Percentiles rank a stretch among this genome's conserved stretches.
phyloP scores from a whole-genome alignment of 2,113 vertebrate genomes.

The Sturnus vulgaris region DNA sequence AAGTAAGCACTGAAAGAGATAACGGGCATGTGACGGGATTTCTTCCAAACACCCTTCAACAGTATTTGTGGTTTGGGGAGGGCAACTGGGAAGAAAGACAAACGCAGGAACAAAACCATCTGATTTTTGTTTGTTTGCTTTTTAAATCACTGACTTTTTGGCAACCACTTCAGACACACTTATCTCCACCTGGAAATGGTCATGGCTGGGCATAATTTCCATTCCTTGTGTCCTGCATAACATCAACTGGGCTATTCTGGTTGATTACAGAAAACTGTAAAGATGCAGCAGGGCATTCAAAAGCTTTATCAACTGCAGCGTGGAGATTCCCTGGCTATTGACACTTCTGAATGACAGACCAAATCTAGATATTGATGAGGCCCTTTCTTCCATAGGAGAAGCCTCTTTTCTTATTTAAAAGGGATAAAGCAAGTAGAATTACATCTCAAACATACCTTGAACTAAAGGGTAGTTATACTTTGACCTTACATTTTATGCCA shows the following conservation, averaged over 20 bases:
- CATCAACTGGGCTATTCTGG: neutral
- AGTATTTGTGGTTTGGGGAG: neutral
- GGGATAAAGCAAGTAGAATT: neutral
- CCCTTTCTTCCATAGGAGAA: accelerated
- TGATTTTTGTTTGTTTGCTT: neutral
- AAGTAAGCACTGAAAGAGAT: neutral
- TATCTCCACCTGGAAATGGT: neutral
- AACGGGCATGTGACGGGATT: neutral
- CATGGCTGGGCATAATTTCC: neutral
- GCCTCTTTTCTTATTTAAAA: neutral
- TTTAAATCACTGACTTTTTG: neutral
- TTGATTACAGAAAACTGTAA: neutral
- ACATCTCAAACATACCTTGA: neutral
- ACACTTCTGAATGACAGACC: neutral
- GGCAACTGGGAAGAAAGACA: neutral
- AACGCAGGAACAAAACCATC: neutral
- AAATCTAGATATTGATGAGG: neutral
- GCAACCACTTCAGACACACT: neutral
- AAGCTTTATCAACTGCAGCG: neutral
- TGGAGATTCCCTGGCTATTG: neutral
- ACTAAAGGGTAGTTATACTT: neutral
- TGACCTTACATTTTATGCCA: neutral
- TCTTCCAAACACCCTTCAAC: neutral
- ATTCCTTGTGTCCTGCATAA: neutral
- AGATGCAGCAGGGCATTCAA: neutral